A percentile compares a stretch with the other conserved stretches of the same genome.
These are phyloP conservation scores for Diglossa cyanea DNA, from an alignment of 2,797 vertebrate species.

Conservation along the genomic window DNA sequence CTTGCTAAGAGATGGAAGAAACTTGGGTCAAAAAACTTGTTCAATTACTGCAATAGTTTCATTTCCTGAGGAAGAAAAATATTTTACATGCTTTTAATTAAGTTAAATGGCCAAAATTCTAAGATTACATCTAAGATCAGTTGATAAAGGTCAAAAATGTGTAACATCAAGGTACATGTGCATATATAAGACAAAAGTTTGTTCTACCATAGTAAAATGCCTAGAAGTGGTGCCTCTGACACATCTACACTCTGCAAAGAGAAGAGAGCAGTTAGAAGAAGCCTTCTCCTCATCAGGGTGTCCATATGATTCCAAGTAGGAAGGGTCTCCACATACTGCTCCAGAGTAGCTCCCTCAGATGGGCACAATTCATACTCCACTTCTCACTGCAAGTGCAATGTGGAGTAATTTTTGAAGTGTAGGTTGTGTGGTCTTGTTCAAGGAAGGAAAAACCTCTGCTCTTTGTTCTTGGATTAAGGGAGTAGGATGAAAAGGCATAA, in stretches of 20 bases:
- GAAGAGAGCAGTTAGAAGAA: not conserved
- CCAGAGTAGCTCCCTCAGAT: not conserved
- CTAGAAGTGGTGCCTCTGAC: not conserved
- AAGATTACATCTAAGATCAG: not conserved
- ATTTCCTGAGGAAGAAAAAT: not conserved
- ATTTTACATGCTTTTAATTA: not conserved
- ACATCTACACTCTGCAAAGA: fast-evolving
- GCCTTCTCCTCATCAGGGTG: not conserved
- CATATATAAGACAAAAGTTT: not conserved
- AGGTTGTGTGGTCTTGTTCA: not conserved
- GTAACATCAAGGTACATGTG: not conserved
- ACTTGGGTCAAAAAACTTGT: not conserved
- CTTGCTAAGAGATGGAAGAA: not conserved
- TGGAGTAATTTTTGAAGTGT: not conserved
- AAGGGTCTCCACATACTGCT: not conserved
- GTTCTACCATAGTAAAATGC: not conserved
- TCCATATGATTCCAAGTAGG: not conserved
- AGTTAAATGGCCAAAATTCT: not conserved
- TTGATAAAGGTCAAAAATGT: not conserved
- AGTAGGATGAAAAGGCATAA: not conserved
- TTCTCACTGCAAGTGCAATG: not conserved
- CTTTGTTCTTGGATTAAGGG: not conserved
- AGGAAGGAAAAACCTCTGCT: not conserved
- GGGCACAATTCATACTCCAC: not conserved
- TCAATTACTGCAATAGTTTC: not conserved